Evolutionary conservation across 2,888 invertebrate genomes (phyloP).

Genomic region (Saturnia pavonia): DNA sequence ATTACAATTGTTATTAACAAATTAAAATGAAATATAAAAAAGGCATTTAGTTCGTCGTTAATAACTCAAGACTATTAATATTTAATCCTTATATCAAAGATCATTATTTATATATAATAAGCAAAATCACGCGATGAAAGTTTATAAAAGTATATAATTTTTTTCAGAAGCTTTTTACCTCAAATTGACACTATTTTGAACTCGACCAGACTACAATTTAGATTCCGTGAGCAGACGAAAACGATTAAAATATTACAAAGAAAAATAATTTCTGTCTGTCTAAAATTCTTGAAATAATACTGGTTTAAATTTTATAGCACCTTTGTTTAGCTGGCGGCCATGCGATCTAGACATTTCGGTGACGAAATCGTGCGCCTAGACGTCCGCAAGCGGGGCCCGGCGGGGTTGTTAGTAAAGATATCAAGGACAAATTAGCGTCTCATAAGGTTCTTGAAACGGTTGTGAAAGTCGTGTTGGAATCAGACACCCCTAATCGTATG

Average conservation of each 20-base stretch:
- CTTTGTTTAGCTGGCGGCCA: constrained; percentile 5
- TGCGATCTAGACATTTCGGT: constrained; percentile 13
- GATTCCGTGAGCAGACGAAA: not conserved
- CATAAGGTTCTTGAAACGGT: constrained; percentile 3
- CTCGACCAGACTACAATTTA: not conserved
- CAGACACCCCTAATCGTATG: not conserved
- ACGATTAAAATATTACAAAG: not conserved
- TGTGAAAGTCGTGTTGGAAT: not conserved
- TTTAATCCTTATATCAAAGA: too few relatives aligned
- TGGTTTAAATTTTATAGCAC: constrained; percentile 11
- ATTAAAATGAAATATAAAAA: too few relatives aligned
- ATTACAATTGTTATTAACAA: too few relatives aligned
- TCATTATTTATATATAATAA: too few relatives aligned
- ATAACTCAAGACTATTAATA: too few relatives aligned
- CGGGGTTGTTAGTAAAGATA: not conserved
- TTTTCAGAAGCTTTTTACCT: too few relatives aligned
- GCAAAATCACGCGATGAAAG: too few relatives aligned
- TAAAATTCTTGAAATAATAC: not conserved
- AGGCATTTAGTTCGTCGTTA: too few relatives aligned
- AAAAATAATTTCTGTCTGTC: not conserved
- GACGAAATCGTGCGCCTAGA: constrained; percentile 14
- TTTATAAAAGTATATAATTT: too few relatives aligned
- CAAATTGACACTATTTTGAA: too few relatives aligned
- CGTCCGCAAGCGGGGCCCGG: not conserved
- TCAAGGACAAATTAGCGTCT: constrained; percentile 8